Conservation (phyloP, 2,888 invertebrate genomes). For the Acleris laterana region DNA sequence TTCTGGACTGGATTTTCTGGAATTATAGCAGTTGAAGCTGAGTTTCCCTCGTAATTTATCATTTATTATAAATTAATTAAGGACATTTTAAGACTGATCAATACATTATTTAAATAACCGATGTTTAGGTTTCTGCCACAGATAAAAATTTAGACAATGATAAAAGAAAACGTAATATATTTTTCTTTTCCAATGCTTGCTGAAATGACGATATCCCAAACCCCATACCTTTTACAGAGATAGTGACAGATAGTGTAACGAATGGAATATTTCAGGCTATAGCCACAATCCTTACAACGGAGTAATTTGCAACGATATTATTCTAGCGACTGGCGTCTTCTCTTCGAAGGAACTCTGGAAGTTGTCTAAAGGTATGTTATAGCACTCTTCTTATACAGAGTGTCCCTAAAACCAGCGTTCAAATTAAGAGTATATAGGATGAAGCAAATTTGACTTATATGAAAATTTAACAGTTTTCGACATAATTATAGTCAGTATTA, state of each 20-base stretch:
- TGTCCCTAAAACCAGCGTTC: no score
- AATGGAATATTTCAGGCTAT: constrained; percentile 87
- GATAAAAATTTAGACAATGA: background rate
- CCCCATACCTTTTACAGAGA: constrained; percentile 58
- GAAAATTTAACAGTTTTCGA: no score
- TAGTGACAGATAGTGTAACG: constrained; percentile 46
- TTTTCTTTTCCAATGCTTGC: constrained; percentile 5
- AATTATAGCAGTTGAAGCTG: no score
- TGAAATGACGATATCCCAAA: constrained; percentile 22
- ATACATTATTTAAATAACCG: background rate
- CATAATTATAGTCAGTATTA: no score
- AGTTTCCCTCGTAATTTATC: no score
- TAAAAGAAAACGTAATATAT: background rate
- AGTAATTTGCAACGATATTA: constrained; percentile 99
- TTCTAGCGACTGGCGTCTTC: constrained; percentile 99
- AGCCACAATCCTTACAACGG: constrained; percentile 99
- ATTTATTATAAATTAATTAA: no score
- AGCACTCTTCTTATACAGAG: constrained; percentile 21
- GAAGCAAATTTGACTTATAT: no score
- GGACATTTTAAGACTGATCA: no score
- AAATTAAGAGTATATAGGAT: no score
- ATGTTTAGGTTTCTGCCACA: no score
- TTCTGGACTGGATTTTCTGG: no score
- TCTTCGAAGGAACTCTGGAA: constrained; percentile 99
- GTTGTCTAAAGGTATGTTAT: constrained; percentile 94